Base-by-base conservation (phyloP, 1,140 invertebrate species). In the Drosophila arawakana region DNA sequence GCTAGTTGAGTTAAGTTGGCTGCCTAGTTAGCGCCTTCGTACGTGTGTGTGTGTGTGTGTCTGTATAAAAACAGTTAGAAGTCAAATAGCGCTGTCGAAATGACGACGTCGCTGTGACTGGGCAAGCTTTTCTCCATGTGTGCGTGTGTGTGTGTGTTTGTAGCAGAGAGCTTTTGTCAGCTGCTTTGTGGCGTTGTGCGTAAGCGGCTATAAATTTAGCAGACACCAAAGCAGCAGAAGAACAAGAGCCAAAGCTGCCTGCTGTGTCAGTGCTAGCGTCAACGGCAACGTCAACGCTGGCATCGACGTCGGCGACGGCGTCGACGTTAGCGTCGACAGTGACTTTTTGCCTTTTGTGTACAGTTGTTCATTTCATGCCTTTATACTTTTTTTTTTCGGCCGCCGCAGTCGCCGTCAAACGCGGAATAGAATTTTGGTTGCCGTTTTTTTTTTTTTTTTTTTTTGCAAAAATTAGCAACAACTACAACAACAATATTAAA, bases 1-100 rank as follows among this genome's bases (percentile, higher is more conserved):
- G 63, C 74, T 61, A 65, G 73, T 83, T 86, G 72, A 71, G 62
- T 65, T 76, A 69, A 73, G 68, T 86, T 74, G 76, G 66, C 68
- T 44, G 73, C 61, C 73, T 86, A 83, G 83, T 86, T 88, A 86
- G 76, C 80, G 80, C 79, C 82, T 86, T 44, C 50, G 47, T 13
- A n/a, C 41, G 8, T 43, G 18, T 47, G 44, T 44, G 34, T 49
- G 6, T 57, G 34, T 18, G 15, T 21, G 30, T 55, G 50, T 76
- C 44, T 62, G 44, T 41, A 57, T 58, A 71, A 72, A 86, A 88
- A 68, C 76, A 80, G 80, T 88, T 86, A 86, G 80, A 88, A 80
- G 83, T 83, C 83, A 88, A 86, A 80, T 69, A 74, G 67, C 66
- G 57, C 54, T 72, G 73, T 72, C 68, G 73, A 75, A 76, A 72